Percentiles rank a stretch among this genome's conserved stretches.
phyloP scores from a whole-genome alignment of 1,140 invertebrate species.

The Drosophila willistoni region DNA sequence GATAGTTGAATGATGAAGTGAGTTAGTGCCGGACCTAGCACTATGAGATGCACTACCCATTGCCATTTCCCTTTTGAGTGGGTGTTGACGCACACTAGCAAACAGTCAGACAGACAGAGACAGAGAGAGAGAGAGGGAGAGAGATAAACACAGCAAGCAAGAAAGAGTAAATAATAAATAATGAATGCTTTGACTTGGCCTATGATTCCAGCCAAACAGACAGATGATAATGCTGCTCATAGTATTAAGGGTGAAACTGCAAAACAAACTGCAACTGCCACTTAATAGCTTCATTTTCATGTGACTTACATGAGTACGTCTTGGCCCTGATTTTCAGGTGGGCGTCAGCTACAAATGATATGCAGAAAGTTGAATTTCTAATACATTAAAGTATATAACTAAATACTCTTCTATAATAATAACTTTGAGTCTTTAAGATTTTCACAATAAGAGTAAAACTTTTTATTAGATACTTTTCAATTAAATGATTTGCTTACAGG shows the following conservation, averaged over 20 bases:
- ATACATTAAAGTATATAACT: not conserved
- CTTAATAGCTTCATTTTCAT: conserved; percentile 73
- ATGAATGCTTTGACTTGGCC: conserved; percentile 18
- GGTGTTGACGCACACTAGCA: conserved; percentile 41
- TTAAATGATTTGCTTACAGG: too few relatives aligned
- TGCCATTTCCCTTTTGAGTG: conserved; percentile 49
- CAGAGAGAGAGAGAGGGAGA: not conserved
- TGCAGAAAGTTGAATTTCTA: not conserved
- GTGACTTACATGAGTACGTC: conserved; percentile 1
- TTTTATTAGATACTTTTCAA: too few relatives aligned
- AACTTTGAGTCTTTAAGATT: too few relatives aligned
- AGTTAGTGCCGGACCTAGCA: conserved; percentile 60
- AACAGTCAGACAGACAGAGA: too few relatives aligned
- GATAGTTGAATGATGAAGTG: conserved; percentile 50
- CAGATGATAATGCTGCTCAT: conserved; percentile 30
- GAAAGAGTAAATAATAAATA: conserved; percentile 36
- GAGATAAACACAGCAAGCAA: too few relatives aligned
- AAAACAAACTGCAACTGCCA: conserved; percentile 70
- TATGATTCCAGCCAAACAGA: not conserved
- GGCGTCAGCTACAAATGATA: conserved; percentile 36
- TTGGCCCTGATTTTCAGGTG: conserved; percentile 33
- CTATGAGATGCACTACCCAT: conserved; percentile 36
- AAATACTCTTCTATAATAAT: too few relatives aligned
- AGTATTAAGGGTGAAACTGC: conserved; percentile 44
- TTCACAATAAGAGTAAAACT: too few relatives aligned